phyloP scores from a whole-genome alignment of 2,888 invertebrate species.

The Heliconius ismenius region DNA sequence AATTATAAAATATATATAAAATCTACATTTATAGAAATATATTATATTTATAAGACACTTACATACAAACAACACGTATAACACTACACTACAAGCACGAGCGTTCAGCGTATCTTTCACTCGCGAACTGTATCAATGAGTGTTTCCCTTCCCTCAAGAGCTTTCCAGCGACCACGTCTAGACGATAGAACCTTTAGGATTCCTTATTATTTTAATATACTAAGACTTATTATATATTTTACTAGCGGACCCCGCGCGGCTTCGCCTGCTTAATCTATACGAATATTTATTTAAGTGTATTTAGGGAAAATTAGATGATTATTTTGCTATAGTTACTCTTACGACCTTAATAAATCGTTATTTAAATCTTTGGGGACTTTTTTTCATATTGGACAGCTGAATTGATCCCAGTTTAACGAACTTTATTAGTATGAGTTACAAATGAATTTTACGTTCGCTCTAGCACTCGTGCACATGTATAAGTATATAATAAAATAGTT shows the following conservation, averaged over 20 bases:
- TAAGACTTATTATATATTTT: background rate
- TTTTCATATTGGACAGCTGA: too few relatives aligned
- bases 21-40: background rate
- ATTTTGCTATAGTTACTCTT: too few relatives aligned
- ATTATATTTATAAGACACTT: background rate
- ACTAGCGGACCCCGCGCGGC: background rate
- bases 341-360: too few relatives aligned
- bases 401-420: too few relatives aligned
- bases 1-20: background rate
- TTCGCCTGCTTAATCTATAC: too few relatives aligned
- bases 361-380: too few relatives aligned
- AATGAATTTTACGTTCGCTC: too few relatives aligned
- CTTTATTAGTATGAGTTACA: too few relatives aligned
- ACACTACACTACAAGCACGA: constrained; percentile 19
- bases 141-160: constrained; percentile 35
- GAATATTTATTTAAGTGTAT: too few relatives aligned
- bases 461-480: too few relatives aligned
- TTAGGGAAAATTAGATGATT: too few relatives aligned
- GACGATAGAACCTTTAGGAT: constrained; percentile 27
- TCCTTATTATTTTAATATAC: background rate
- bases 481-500: too few relatives aligned
- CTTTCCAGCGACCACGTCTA: constrained; percentile 35
- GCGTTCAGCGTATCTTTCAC: constrained; percentile 13
- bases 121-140: constrained; percentile 29
- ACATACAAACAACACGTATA: background rate